Evolutionary conservation across 2,888 invertebrate species (phyloP).

Genomic region (Ecdyonurus torrentis): DNA sequence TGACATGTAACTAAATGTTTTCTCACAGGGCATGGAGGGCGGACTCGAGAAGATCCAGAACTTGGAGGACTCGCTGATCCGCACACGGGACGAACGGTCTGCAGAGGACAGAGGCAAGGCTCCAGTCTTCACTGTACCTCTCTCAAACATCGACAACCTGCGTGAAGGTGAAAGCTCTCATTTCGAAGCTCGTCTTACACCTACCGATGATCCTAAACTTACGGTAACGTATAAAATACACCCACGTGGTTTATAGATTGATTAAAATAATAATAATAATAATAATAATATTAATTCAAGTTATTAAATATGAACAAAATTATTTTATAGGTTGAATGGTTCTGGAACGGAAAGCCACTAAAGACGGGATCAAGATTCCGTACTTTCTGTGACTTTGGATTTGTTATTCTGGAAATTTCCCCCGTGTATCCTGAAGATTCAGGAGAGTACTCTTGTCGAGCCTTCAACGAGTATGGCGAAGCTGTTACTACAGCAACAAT

Average conservation of each 20-base stretch:
- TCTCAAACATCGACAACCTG: conserved; percentile 71
- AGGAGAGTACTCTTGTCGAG: conserved; percentile 79
- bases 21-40: conserved; percentile 75
- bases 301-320: not conserved
- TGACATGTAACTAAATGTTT: conserved; percentile 1
- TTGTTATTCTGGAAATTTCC: conserved; percentile 91
- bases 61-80: conserved; percentile 75
- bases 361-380: conserved; percentile 84
- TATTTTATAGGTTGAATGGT: conserved; percentile 63
- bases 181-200: conserved; percentile 75
- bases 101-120: conserved; percentile 68
- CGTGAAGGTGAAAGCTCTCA: conserved; percentile 85
- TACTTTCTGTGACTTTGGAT: conserved; percentile 95
- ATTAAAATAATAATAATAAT: conserved; percentile 2
- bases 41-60: conserved; percentile 85
- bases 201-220: conserved; percentile 78
- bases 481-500: conserved; percentile 78
- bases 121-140: conserved; percentile 76
- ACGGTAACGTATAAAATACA: conserved; percentile 32
- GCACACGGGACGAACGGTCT: conserved; percentile 50
- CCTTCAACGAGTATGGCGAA: conserved; percentile 75
- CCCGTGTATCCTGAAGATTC: conserved; percentile 95
- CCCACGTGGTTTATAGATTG: not conserved
- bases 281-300: not conserved
- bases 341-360: conserved; percentile 80